Evolutionary conservation across 1,140 invertebrate species (phyloP), one percentile per base, ranked within the genome.

Genomic region (Carcinoscorpius rotundicauda): DNA sequence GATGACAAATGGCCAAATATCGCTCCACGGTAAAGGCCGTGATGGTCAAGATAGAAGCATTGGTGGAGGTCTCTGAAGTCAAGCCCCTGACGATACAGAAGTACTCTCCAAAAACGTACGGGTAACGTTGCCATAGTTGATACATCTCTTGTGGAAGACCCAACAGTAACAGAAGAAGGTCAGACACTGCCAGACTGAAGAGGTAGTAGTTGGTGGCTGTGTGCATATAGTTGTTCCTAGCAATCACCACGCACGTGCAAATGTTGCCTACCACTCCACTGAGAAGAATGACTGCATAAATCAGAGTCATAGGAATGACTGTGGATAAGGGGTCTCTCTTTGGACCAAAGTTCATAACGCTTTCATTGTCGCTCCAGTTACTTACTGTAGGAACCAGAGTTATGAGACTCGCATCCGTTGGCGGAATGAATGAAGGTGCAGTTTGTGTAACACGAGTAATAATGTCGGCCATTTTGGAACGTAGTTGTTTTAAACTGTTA

Each of bases 21-120:
- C 94, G 78, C 75, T 98, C 94, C 4, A 95, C 84, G 0, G 94
- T 97, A 77, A 98, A 98, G 4, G 91, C 89, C 0, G 89, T 91
- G 58, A 94, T 94, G 6, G 89, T 93, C 58, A 97, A 79, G 0
- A 97, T 88, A 0, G 93, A 94, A 0, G 93, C 93, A 75, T 96
- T 93, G 4, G 91, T 89, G 0, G 91, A 93, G 3, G 88, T 91
- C 75, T 97, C 93, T 0, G 89, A 86, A 2, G 89, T 82, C 56
- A 93, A 81, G 0, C 89, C 88, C 65, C 90, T 84, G 49, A 93
- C 77, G 5, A 93, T 80, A 76, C 92, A 97, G 76, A 95, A 92
- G 3, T 80, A 79, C 67, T 89, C 85, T 0, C 91, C 91, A 71
- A 96, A 94, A 6, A 87, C 78, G 77, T 93, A 95, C 0, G 91